Percentiles rank a stretch among this genome's conserved stretches.
Evolutionary conservation across 2,113 vertebrate genomes (phyloP).

Genomic region (Corythoichthys haematopterus): DNA sequence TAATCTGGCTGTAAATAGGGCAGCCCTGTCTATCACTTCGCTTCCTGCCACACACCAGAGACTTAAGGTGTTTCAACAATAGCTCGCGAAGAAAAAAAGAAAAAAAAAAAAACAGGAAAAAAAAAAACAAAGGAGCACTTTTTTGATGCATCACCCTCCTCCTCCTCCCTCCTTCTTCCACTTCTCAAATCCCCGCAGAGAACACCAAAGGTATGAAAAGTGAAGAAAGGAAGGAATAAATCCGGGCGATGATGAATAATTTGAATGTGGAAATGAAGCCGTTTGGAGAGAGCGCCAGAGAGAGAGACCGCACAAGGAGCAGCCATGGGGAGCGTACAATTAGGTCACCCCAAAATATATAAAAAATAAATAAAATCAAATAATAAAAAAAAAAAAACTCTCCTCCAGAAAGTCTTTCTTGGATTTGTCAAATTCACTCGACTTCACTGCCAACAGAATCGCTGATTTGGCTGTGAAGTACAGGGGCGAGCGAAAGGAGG

Average conservation of each 20-base stretch:
- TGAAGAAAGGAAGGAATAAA: conserved; percentile 74
- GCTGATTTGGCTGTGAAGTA: conserved; percentile 66
- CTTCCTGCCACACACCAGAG: conserved; percentile 69
- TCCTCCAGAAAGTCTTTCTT: conserved; percentile 72
- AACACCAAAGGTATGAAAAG: conserved; percentile 79
- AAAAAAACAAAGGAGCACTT: conserved; percentile 63
- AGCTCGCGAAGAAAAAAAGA: conserved; percentile 49
- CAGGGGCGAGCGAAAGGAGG: conserved; percentile 41
- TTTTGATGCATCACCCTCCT: conserved; percentile 10
- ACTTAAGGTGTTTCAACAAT: conserved; percentile 81
- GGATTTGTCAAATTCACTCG: conserved; percentile 73
- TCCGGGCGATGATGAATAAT: conserved; percentile 77
- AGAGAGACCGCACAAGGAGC: conserved; percentile 64
- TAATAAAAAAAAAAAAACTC: conserved; percentile 55
- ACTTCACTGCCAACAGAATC: conserved; percentile 68
- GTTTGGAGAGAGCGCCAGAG: conserved; percentile 68
- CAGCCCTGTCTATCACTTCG: conserved; percentile 76
- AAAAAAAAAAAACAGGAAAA: conserved; percentile 10
- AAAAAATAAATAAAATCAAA: conserved; percentile 54
- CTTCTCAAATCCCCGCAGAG: conserved; percentile 75
- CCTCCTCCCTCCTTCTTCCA: conserved; percentile 52
- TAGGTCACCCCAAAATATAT: conserved; percentile 69
- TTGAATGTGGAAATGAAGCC: conserved; percentile 77
- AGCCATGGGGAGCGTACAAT: conserved; percentile 74
- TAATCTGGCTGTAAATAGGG: conserved; percentile 78